Evolutionary conservation across 92 coral and sea anemone genomes (phyloP), one percentile per base, ranked within the genome.

Genomic region (Umimayanthus kanabou): DNA sequence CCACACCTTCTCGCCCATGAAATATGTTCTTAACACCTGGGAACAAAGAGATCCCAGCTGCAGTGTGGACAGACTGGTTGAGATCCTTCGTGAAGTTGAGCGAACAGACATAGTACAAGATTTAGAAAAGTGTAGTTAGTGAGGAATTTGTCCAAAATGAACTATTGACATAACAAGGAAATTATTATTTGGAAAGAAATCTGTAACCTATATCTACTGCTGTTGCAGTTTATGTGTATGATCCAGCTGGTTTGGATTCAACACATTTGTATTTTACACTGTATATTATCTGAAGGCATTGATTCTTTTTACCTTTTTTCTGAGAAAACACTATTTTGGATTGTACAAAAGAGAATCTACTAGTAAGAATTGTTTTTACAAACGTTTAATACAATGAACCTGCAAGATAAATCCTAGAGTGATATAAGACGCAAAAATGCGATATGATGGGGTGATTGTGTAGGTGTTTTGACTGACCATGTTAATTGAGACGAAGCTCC

Each of bases 1-100:
- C 28, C 89, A 65, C 39, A 65, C 73, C 42, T 96, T 93, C 70
- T 96, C 99, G 45, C 99, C 99, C 14, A 96, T 93, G 88, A 94
- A 91, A 57, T 76, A 74, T 16, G 89, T 96, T 71, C 90, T 96
- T 0, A 76, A 85, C 6, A 81, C 50, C 2, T 96, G 99, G 99
- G 92, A 91, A 73, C 96, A 95, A 66, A 91, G 90, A 82, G 95
- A 93, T n/a, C 91, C 93, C 10, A 84, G 82, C 16, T 95, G 96
- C 80, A 88, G 88, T 67, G 43, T 93, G 29, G 90, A 91, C 5
- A 88, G 88, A 88, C 81, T 96, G 45, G 80, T 90, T 3, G 76
- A 77, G 4, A 91, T 93, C 65, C 90, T 96, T 76, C 39, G 73
- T 64, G 90, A 91, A 25, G 65, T 95, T 49, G 92, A 92, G 77